A percentile compares a stretch with the other conserved stretches of the same genome.
These are phyloP conservation scores for Perca fluviatilis DNA, from an alignment of 2,113 vertebrate species.

Conservation along the genomic window DNA sequence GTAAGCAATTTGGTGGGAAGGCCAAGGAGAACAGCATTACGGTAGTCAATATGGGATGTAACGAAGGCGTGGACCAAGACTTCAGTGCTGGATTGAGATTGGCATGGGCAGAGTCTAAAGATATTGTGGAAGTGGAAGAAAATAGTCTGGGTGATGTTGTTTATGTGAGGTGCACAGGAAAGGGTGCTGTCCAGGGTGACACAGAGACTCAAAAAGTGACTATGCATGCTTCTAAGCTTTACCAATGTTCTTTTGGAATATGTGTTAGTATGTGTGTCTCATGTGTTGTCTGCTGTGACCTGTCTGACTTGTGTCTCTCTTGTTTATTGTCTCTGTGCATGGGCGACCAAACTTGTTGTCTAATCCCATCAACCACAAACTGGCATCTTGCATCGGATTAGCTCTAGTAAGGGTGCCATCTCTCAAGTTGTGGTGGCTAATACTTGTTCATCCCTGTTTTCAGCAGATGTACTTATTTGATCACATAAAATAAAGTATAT, in stretches of 20 bases:
- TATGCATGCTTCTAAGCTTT: neutral
- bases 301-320: neutral
- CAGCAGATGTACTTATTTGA: neutral
- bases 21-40: no score
- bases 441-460: neutral
- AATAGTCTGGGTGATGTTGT: no score
- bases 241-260: neutral
- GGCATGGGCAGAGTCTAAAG: no score
- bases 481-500: neutral
- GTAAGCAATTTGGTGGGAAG: no score
- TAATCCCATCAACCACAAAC: neutral
- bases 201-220: neutral
- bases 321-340: neutral
- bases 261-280: neutral
- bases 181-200: no score
- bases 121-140: no score
- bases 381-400: neutral
- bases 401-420: neutral
- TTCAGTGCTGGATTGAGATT: no score
- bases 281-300: neutral
- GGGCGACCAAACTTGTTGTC: neutral
- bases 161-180: no score
- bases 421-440: neutral
- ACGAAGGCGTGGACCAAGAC: no score
- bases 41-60: no score